phyloP scores from a whole-genome alignment of 2,888 invertebrate genomes.

The Apodemia hepburni region DNA sequence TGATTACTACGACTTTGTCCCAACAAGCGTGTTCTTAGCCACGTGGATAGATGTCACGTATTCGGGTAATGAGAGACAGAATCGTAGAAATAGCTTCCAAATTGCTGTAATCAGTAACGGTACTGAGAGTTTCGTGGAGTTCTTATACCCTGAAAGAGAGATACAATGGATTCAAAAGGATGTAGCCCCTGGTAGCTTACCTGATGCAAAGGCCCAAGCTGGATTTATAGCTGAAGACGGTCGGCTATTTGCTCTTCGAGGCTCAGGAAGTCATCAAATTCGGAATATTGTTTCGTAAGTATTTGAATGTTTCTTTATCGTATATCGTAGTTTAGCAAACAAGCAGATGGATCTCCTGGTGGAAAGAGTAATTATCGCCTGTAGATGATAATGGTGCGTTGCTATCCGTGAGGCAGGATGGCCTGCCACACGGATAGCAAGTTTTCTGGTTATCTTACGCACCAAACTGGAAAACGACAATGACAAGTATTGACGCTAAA shows the following conservation, averaged over 20 bases:
- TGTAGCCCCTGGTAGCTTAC: conserved; percentile 85
- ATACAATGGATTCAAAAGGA: conserved; percentile 96
- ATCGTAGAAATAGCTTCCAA: conserved; percentile 94
- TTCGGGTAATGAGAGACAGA: conserved; percentile 82
- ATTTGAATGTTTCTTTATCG: conserved; percentile 10
- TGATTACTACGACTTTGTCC: conserved; percentile 85
- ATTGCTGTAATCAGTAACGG: conserved; percentile 83
- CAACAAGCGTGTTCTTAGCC: conserved; percentile 89
- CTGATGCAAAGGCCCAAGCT: conserved; percentile 95
- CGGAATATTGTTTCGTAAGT: conserved; percentile 88
- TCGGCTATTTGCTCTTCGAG: conserved; percentile 86
- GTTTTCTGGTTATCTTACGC: too few species aligned
- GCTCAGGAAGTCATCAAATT: conserved; percentile 95
- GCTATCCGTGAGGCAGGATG: too few species aligned
- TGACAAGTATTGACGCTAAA: too few species aligned
- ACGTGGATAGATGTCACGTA: conserved; percentile 96
- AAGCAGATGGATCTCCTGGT: too few species aligned
- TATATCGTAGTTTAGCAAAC: too few species aligned
- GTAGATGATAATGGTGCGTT: too few species aligned
- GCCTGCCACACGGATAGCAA: too few species aligned
- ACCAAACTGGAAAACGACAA: too few species aligned
- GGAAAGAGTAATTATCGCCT: too few species aligned
- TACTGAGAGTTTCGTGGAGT: conserved; percentile 89
- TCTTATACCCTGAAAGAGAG: conserved; percentile 92
- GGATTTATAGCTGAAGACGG: conserved; percentile 94